Conservation (phyloP, 37 sponge, comb jelly and placozoan species). For the Chondrosia reniformis region DNA sequence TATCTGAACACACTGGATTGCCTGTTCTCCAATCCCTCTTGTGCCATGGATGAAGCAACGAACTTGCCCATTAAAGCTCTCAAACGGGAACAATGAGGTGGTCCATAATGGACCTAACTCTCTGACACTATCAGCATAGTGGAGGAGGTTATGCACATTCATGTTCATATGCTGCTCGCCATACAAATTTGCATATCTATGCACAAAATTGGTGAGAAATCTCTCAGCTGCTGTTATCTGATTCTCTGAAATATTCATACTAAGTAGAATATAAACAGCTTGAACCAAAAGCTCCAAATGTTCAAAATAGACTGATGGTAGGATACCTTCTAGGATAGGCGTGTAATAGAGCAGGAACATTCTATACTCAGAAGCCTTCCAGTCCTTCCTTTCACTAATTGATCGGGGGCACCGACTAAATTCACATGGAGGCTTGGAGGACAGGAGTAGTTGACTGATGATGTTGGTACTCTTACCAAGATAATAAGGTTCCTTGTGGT, state of each 20-base stretch:
- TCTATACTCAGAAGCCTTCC: too few relatives aligned
- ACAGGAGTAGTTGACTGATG: background rate
- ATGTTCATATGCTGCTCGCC: slow-evolving; percentile 9
- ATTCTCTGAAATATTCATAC: too few relatives aligned
- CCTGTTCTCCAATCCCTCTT: slow-evolving; percentile 7
- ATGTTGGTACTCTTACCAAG: background rate
- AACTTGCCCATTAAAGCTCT: slow-evolving; percentile 3
- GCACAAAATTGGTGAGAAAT: too few relatives aligned
- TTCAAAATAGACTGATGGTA: too few relatives aligned
- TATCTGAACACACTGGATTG: too few relatives aligned
- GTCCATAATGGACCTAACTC: slow-evolving; percentile 6
- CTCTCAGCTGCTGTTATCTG: too few relatives aligned
- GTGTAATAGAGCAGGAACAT: too few relatives aligned
- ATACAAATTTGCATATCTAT: too few relatives aligned
- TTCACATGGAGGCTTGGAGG: background rate
- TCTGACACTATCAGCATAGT: slow-evolving; percentile 1
- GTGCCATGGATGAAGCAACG: slow-evolving; percentile 8
- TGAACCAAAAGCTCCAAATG: too few relatives aligned
- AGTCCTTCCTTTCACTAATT: too few relatives aligned
- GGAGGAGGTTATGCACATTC: slow-evolving; percentile 9
- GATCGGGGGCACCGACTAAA: background rate
- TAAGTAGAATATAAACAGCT: too few relatives aligned
- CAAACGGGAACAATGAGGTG: slow-evolving; percentile 8
- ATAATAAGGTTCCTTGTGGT: background rate
- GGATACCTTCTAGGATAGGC: too few relatives aligned